Evolutionary conservation across 2,888 invertebrate species (phyloP).

Genomic region (Platycnemis pennipes): DNA sequence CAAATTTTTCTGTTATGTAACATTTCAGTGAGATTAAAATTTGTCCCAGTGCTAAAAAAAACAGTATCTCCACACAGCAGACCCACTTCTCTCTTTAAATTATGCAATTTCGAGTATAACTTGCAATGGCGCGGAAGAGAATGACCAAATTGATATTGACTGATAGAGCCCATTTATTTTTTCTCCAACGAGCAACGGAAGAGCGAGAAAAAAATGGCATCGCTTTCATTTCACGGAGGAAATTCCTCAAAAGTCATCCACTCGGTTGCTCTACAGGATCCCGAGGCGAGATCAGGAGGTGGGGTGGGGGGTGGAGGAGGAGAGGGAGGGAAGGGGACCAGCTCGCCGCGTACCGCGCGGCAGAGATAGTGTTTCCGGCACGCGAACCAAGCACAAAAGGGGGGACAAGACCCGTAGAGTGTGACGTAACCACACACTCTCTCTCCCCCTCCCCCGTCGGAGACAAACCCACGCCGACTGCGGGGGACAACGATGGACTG

Average conservation of each 20-base stretch:
- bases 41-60: no score
- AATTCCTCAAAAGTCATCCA: not conserved
- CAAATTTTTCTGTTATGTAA: no score
- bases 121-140: not conserved
- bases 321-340: not conserved
- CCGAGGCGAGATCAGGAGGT: not conserved
- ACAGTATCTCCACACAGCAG: no score
- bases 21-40: no score
- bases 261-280: not conserved
- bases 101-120: no score
- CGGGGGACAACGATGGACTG: not conserved
- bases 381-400: not conserved
- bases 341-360: not conserved
- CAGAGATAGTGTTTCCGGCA: not conserved
- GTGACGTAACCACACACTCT: not conserved
- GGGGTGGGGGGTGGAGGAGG: not conserved
- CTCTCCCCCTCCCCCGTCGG: not conserved
- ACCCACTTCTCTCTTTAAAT: no score
- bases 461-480: not conserved
- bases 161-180: no score
- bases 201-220: no score
- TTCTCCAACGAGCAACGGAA: no score
- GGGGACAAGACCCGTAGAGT: not conserved
- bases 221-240: not conserved
- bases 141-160: no score